Evolutionary conservation across 2,113 vertebrate species (phyloP).

Genomic region (Sceloporus undulatus): DNA sequence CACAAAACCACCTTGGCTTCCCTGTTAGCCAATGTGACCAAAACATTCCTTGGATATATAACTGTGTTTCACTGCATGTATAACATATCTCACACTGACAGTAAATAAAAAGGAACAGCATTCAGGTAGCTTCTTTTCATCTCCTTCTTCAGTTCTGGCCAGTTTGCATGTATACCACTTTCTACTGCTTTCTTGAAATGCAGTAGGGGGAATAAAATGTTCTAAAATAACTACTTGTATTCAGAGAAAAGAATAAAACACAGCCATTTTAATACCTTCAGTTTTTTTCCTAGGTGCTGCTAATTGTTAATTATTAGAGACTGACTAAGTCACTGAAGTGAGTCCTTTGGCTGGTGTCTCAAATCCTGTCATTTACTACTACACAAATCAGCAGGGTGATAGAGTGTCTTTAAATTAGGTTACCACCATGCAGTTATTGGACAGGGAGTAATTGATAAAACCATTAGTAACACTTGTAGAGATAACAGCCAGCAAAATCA

Average conservation of each 20-base stretch:
- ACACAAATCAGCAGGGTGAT: conserved; percentile 90
- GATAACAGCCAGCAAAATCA: conserved; percentile 97
- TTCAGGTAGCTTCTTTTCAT: not conserved
- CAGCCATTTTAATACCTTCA: conserved; percentile 73
- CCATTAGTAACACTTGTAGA: conserved; percentile 99
- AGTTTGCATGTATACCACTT: not conserved
- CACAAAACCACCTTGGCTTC: not conserved
- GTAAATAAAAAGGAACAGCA: not conserved
- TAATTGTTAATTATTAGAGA: conserved; percentile 92
- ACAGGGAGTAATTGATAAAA: conserved; percentile 97
- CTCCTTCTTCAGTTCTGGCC: not conserved
- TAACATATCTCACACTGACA: not conserved
- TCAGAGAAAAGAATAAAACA: conserved; percentile 73
- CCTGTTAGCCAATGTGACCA: not conserved
- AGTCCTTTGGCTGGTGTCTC: conserved; percentile 87
- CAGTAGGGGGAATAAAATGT: conserved; percentile 51
- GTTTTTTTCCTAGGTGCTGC: conserved; percentile 77
- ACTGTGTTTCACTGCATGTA: not conserved
- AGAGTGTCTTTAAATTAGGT: conserved; percentile 94
- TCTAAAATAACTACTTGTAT: conserved; percentile 68
- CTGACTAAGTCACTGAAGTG: conserved; percentile 88
- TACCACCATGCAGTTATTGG: conserved; percentile 96
- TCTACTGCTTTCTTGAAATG: conserved; percentile 26
- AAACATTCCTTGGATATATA: not conserved
- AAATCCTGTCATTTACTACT: conserved; percentile 91